Evolutionary conservation across 1,140 invertebrate genomes (phyloP), one percentile per base, ranked within the genome.

Genomic region (Druon quercuslanigerum): DNA sequence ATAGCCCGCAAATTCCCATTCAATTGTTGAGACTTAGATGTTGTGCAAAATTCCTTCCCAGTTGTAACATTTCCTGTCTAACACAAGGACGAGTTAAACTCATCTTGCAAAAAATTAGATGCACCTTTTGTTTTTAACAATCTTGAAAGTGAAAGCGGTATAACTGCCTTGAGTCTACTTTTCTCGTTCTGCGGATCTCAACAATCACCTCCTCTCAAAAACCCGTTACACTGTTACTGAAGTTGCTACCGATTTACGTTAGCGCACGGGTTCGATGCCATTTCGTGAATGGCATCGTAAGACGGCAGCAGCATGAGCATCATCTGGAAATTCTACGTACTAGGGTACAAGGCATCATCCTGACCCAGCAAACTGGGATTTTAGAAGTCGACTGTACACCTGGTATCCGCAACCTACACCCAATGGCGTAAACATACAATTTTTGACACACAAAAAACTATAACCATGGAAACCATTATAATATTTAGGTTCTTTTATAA

Each of bases 381-480:
- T 83, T 74, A 50, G 50, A 52, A n/a, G 51, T 52, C 54, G 74
- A 79, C 56, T 79, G 66, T 81, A 82, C 82, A 82, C 85, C 82
- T 83, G 57, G 57, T 66, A 66, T 40, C 25, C 25, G 25, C 25
- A 16, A 40, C 20, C 25, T 40, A 66, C 20, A 0, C 33, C 33
- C 57, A 66, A 33, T 66, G 57, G 57, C 57, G 57, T 66, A 66
- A 66, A 33, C 57, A 40, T 14, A 20, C 3, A 14, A n/a, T 33
- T 66, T 66, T 66, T 66, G 25, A 4, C 3, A 33, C 56, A 9
- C 20, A 19, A 54, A 54, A 9, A 54, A 17, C 17, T 19, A 9
- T 4, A 33, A 33, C 25, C 25, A 33, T 33, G 25, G 4, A 33
- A 2, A 33, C 2, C 0, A 33, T 33, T 33, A 33, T 3, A 33